Evolutionary conservation across 2,113 vertebrate species (phyloP).

Genomic region (Halichoeres trimaculatus): DNA sequence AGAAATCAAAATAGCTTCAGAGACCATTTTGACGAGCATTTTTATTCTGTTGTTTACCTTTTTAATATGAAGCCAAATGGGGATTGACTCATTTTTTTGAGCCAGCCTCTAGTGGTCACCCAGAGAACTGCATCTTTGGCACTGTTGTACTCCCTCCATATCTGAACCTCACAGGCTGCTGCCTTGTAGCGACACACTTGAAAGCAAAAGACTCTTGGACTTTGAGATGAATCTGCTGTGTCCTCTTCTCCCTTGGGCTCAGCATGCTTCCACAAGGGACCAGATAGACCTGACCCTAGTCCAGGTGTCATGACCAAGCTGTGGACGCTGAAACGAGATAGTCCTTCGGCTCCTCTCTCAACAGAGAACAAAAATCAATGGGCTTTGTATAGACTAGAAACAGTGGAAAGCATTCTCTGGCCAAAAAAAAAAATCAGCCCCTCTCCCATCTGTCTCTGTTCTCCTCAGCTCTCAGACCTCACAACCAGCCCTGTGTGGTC

Average conservation of each 20-base stretch:
- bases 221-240: slow-evolving; percentile 6
- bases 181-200: slow-evolving; percentile 4
- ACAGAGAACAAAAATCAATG: slow-evolving; percentile 81
- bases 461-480: slow-evolving; percentile 61
- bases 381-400: slow-evolving; percentile 75
- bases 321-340: slow-evolving; percentile 81
- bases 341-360: slow-evolving; percentile 68
- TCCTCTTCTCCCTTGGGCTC: slow-evolving; percentile 20
- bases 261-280: slow-evolving; percentile 30
- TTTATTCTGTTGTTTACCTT: too few species aligned
- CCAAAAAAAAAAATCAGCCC: slow-evolving; percentile 56
- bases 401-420: slow-evolving; percentile 77
- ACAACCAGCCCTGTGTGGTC: slow-evolving; percentile 78
- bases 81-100: not conserved
- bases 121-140: not conserved
- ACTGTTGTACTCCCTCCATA: not conserved
- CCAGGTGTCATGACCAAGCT: slow-evolving; percentile 78
- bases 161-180: not conserved
- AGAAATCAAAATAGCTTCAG: too few species aligned
- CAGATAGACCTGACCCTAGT: slow-evolving; percentile 69
- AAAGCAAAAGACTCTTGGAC: not conserved
- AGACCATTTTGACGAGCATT: too few species aligned
- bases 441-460: slow-evolving; percentile 82
- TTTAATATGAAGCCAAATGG: not conserved
- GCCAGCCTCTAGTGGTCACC: too few species aligned